Evolutionary conservation across 2,113 vertebrate genomes (phyloP).

Genomic region (Menidia beryllina): DNA sequence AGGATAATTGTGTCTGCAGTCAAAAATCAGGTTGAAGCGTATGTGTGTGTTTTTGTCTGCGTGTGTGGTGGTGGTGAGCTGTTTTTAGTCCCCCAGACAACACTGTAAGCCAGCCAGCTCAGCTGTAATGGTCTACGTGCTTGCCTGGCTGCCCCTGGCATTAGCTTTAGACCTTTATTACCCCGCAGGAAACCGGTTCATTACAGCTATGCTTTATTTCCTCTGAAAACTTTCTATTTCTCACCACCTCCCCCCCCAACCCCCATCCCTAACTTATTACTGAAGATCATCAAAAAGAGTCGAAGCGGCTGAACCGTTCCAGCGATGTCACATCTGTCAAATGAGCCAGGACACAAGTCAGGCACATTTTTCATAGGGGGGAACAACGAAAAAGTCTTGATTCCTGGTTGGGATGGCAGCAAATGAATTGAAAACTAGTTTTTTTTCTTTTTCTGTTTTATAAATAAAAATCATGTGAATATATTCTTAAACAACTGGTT

Average conservation of each 20-base stretch:
- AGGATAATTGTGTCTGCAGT: slow-evolving; percentile 53
- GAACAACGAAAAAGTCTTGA: slow-evolving; percentile 18
- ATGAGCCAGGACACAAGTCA: slow-evolving; percentile 52
- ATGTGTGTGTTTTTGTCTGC: too few relatives aligned
- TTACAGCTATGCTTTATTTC: slow-evolving; percentile 58
- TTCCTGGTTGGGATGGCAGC: slow-evolving; percentile 17
- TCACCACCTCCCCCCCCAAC: too few relatives aligned
- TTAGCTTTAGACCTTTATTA: slow-evolving; percentile 76
- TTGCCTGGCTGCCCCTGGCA: slow-evolving; percentile 73
- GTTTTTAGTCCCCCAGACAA: slow-evolving; percentile 62
- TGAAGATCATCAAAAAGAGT: slow-evolving; percentile 70
- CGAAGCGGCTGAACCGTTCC: slow-evolving; percentile 52
- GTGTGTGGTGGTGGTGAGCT: slow-evolving; percentile 14
- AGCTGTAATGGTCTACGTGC: slow-evolving; percentile 75
- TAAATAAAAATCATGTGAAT: slow-evolving; percentile 42
- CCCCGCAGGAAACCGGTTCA: slow-evolving; percentile 70
- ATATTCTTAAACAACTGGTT: slow-evolving; percentile 26
- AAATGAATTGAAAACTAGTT: slow-evolving; percentile 32
- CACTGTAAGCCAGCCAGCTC: slow-evolving; percentile 61
- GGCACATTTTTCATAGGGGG: slow-evolving; percentile 39
- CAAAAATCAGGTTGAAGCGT: slow-evolving; percentile 39
- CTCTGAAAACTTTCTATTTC: slow-evolving; percentile 64
- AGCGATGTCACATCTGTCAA: slow-evolving; percentile 59
- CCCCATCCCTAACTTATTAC: slow-evolving; percentile 55
- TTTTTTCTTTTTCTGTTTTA: slow-evolving; percentile 20